These are phyloP conservation scores for Agrotis exclamationis DNA, from an alignment of 2,888 invertebrate genomes.

Conservation along the genomic window DNA sequence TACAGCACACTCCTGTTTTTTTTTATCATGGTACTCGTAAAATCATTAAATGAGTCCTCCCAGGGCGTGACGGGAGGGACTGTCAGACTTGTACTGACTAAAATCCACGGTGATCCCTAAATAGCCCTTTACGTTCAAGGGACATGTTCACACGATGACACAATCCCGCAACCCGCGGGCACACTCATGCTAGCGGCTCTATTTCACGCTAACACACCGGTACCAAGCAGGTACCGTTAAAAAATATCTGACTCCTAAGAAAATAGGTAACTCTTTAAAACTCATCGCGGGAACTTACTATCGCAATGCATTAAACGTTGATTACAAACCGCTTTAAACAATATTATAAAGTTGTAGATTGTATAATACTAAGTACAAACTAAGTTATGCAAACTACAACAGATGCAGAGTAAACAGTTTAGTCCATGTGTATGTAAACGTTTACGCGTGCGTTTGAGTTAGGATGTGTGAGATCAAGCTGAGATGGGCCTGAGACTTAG, in stretches of 20 bases:
- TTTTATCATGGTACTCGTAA: no score
- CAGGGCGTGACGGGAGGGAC: no score
- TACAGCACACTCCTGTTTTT: no score
- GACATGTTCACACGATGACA: no score
- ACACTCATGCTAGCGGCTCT: no score
- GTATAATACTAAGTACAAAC: constrained; percentile 29
- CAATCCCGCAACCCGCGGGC: no score
- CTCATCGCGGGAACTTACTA: not conserved
- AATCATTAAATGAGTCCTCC: no score
- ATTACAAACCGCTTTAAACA: constrained; percentile 14
- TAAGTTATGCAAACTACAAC: constrained; percentile 38
- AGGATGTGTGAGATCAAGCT: constrained; percentile 21
- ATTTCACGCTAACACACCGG: no score
- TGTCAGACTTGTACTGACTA: no score
- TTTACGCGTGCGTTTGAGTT: constrained; percentile 21
- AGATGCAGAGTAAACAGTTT: constrained; percentile 33
- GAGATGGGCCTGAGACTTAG: constrained; percentile 11
- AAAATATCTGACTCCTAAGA: not conserved
- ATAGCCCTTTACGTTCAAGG: no score
- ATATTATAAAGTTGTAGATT: constrained; percentile 15
- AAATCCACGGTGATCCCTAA: no score
- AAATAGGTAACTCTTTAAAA: not conserved
- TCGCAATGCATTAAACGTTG: constrained; percentile 7
- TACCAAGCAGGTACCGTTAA: no score
- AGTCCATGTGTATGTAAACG: constrained; percentile 30